Conservation (phyloP, 1,140 invertebrate genomes). For the Drosophila baimaii region DNA sequence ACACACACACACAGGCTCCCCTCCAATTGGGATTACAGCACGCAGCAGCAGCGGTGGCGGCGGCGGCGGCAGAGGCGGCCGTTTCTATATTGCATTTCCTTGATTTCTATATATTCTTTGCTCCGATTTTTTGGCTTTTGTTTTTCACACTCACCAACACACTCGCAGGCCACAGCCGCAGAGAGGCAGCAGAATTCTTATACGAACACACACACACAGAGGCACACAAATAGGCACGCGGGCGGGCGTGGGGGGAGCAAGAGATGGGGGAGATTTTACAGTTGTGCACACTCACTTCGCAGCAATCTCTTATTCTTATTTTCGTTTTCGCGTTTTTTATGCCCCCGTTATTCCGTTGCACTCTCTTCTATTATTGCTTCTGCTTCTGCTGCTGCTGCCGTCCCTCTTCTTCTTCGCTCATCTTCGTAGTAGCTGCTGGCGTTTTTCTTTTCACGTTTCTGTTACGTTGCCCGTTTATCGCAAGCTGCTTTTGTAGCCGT, state of each 20-base stretch:
- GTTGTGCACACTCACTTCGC: constrained; percentile 73
- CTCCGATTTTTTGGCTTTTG: constrained; percentile 74
- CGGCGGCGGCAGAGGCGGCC: constrained; percentile 28
- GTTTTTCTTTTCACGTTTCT: constrained; percentile 40
- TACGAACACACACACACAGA: constrained; percentile 15
- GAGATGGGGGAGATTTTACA: constrained; percentile 22
- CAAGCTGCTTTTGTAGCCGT: constrained; percentile 25
- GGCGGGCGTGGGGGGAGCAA: constrained; percentile 32
- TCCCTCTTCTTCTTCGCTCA: constrained; percentile 75
- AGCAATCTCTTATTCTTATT: constrained; percentile 49
- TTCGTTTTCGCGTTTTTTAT: constrained; percentile 43
- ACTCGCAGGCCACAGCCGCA: constrained; percentile 29
- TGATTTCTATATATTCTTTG: constrained; percentile 60
- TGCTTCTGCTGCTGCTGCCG: constrained; percentile 63
- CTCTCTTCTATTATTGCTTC: constrained; percentile 76
- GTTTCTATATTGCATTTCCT: constrained; percentile 75
- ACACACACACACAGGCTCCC: constrained; percentile 6
- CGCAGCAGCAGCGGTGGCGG: constrained; percentile 34
- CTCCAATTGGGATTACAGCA: constrained; percentile 58
- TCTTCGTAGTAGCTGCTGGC: constrained; percentile 59
- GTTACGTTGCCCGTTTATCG: constrained; percentile 42
- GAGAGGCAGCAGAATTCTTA: constrained; percentile 17
- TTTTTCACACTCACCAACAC: constrained; percentile 60
- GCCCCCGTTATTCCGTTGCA: constrained; percentile 71
- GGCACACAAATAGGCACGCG: constrained; percentile 35